Evolutionary conservation across 2,113 vertebrate species (phyloP), one percentile per base, ranked within the genome.

Genomic region (Rhinichthys klamathensis): DNA sequence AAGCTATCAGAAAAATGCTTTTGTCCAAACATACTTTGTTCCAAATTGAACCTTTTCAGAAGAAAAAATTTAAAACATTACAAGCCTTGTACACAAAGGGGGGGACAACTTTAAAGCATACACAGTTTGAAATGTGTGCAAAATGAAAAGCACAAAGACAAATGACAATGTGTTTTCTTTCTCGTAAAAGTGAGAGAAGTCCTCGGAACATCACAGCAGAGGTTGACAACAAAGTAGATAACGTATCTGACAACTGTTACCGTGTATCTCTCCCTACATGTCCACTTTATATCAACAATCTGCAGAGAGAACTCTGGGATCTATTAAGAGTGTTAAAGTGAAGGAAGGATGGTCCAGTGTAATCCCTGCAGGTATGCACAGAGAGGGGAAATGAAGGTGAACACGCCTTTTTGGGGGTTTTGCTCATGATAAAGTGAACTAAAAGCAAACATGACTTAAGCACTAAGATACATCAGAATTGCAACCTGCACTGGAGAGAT

Each of bases 361-460:
- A 86, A 86, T 69, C 67, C 30, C 76, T 51, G n/a, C 49, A 80
- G 86, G 38, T 86, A 72, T 46, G 61, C 49, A 77, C 30, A 65
- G 16, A 63, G 16, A 78, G 11, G 16, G 18, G 27, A 56, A 60
- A 67, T 18, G 13, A 72, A 16, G 54, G 38, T 32, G 44, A 70
- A 32, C 63, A n/a, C 38, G 30, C 27, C 54, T 78, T 85, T 88
- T 65, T 51, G n/a, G 80, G 69, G 35, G 12, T 8, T 77, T 49
- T 70, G 58, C 72, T 72, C 25, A 18, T 38, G 27, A 38, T 54
- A 12, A 4, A 67, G 35, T 67, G 61, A 58, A 84, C 41, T 49
- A n/a, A 35, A 38, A 41, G 38, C 80, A 72, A 84, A 86, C 80
- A 60, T 80, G 67, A 70, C 60, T 49, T 81, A 56, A 87, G 80